Conservation (phyloP, 2,888 invertebrate species). For the Drosophila hawaiiensis region DNA sequence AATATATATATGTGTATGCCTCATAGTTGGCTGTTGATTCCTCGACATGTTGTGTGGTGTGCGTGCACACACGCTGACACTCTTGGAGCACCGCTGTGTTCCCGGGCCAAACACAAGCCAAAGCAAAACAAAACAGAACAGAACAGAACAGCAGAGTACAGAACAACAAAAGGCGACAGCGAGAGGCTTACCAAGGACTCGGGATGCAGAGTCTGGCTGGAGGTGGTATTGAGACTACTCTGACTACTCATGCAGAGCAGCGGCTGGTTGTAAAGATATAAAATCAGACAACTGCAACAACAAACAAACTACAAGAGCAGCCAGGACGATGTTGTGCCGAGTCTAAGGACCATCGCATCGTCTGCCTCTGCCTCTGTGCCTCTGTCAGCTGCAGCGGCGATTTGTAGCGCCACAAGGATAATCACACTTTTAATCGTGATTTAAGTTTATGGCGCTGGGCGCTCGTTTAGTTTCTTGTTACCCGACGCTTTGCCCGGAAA, state of each 20-base stretch:
- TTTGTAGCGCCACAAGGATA: constrained; percentile 85
- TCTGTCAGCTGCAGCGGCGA: constrained; percentile 81
- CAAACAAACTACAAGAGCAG: constrained; percentile 41
- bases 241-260: constrained; percentile 69
- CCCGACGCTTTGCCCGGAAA: constrained; percentile 41
- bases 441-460: constrained; percentile 81
- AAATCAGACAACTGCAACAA: constrained; percentile 79
- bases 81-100: constrained; percentile 32
- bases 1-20: not conserved
- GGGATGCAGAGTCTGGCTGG: constrained; percentile 15
- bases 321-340: constrained; percentile 39
- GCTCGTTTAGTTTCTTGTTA: constrained; percentile 78
- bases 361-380: constrained; percentile 31
- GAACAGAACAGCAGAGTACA: constrained; percentile 28
- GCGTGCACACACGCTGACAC: constrained; percentile 34
- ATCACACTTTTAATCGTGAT: constrained; percentile 85
- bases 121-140: constrained; percentile 43
- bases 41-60: constrained; percentile 35
- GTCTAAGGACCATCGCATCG: constrained; percentile 25
- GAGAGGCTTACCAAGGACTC: constrained; percentile 33
- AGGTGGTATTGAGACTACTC: constrained; percentile 15
- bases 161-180: constrained; percentile 43
- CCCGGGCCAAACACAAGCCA: constrained; percentile 41
- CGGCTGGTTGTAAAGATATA: constrained; percentile 80
- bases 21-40: constrained; percentile 43